These are phyloP conservation scores for Timandra comae DNA, from an alignment of 2,888 invertebrate species.

Conservation along the genomic window DNA sequence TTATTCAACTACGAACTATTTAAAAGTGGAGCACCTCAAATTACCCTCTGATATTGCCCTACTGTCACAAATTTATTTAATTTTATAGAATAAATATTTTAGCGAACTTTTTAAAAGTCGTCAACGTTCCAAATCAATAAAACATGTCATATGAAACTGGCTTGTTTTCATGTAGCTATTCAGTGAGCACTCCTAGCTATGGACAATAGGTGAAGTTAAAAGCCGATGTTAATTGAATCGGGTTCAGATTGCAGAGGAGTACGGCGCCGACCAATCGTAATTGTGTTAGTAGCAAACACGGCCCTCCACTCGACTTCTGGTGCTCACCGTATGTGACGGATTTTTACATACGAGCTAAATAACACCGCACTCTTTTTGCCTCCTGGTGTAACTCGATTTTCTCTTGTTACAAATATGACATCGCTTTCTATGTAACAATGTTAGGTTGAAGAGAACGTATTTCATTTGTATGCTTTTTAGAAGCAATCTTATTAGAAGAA, in stretches of 20 bases:
- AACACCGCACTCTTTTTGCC: constrained; percentile 10
- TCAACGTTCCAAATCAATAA: no score
- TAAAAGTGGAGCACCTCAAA: no score
- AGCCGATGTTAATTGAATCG: constrained; percentile 70
- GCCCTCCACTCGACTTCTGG: constrained; percentile 11
- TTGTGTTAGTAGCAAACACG: constrained; percentile 56
- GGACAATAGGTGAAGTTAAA: constrained; percentile 55
- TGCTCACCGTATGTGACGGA: neutral
- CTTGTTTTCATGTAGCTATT: neutral
- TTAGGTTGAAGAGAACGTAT: constrained; percentile 4
- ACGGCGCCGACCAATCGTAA: constrained; percentile 47
- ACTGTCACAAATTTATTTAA: no score
- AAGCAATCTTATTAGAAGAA: no score
- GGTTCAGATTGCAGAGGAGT: constrained; percentile 65
- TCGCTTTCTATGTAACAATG: constrained; percentile 4
- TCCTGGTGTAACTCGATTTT: constrained; percentile 10
- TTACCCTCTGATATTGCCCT: no score
- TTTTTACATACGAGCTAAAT: constrained; percentile 14
- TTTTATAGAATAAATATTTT: no score
- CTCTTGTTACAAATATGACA: constrained; percentile 8
- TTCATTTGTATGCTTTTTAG: no score
- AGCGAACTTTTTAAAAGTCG: no score
- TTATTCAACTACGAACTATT: no score
- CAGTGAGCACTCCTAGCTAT: constrained; percentile 6
- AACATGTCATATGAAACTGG: no score